A percentile compares a stretch with the other conserved stretches of the same genome.
Conservation (phyloP, 1,140 invertebrate species). For the Drosophila equinoxialis region DNA sequence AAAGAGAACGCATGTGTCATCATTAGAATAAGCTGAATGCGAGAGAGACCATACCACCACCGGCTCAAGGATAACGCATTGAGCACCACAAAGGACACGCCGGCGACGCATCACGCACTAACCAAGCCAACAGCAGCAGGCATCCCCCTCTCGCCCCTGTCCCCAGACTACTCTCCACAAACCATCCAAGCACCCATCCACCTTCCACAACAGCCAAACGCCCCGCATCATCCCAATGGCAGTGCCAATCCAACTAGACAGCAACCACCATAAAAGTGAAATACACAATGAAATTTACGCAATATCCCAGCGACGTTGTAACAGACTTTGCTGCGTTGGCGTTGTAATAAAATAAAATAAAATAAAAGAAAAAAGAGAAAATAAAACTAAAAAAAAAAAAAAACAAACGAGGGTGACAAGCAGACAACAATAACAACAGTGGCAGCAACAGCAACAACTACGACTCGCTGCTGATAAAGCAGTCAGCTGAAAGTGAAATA, state of each 20-base stretch:
- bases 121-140: constrained; percentile 7
- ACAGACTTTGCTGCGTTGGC: constrained; percentile 73
- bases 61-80: constrained; percentile 52
- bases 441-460: constrained; percentile 17
- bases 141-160: not conserved
- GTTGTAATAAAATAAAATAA: constrained; percentile 78
- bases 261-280: constrained; percentile 78
- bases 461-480: constrained; percentile 46
- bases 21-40: constrained; percentile 67
- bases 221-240: constrained; percentile 22
- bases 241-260: constrained; percentile 48
- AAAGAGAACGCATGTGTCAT: constrained; percentile 74
- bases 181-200: constrained; percentile 15
- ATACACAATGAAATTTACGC: constrained; percentile 82
- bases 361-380: constrained; percentile 35
- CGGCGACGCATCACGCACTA: constrained; percentile 59
- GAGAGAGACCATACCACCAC: constrained; percentile 23
- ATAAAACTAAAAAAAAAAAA: constrained; percentile 14
- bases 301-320: constrained; percentile 62
- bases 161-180: no score
- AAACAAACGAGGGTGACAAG: constrained; percentile 71
- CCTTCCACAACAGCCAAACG: not conserved
- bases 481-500: constrained; percentile 71
- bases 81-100: constrained; percentile 69
- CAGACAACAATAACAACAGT: constrained; percentile 55